These are phyloP conservation scores for Athrips mouffetella DNA, from an alignment of 2,888 invertebrate species.

Conservation along the genomic window DNA sequence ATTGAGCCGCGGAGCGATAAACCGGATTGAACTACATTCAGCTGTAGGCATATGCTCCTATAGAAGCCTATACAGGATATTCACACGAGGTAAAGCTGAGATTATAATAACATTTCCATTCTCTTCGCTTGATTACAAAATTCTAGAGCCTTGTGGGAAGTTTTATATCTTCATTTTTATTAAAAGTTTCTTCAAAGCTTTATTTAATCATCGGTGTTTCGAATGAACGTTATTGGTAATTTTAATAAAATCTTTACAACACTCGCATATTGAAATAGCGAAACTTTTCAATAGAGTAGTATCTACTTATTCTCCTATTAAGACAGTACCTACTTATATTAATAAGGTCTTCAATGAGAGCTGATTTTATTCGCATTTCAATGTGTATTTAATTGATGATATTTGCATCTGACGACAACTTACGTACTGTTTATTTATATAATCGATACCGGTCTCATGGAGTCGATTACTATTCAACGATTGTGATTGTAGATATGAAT, in stretches of 20 bases:
- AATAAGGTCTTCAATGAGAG: too few species aligned
- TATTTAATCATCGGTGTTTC: neutral
- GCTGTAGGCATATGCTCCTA: constrained; percentile 19
- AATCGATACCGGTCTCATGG: neutral
- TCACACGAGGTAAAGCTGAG: neutral
- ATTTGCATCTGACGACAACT: neutral
- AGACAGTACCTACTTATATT: too few species aligned
- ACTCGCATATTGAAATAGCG: too few species aligned
- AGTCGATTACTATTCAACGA: neutral
- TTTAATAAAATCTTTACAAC: neutral
- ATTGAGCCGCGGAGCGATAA: constrained; percentile 34
- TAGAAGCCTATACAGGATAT: neutral
- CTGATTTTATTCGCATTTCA: neutral
- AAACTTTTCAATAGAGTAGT: too few species aligned
- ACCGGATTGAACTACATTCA: constrained; percentile 22
- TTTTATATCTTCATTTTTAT: neutral
- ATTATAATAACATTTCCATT: neutral
- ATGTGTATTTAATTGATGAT: neutral
- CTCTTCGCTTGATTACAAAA: constrained; percentile 1
- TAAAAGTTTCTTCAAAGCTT: neutral
- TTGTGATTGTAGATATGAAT: neutral
- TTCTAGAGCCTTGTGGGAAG: neutral
- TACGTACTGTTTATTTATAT: neutral
- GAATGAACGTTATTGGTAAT: neutral
- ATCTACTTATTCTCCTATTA: too few species aligned